A percentile compares a stretch with the other conserved stretches of the same genome.
Conservation (phyloP, 2,797 vertebrate species). For the Ataeniobius toweri region DNA sequence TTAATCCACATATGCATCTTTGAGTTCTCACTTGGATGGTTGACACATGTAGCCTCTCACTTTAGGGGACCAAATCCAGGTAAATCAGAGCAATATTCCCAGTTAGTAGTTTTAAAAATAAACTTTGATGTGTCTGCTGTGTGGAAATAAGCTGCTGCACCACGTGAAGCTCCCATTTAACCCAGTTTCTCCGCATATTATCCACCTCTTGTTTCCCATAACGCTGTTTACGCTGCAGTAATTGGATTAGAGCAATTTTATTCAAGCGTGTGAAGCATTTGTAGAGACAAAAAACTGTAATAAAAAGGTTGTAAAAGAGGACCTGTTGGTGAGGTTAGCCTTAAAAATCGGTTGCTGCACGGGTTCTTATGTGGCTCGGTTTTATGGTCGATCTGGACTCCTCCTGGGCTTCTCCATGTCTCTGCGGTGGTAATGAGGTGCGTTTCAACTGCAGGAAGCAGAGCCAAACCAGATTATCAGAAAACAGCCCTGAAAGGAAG, state of each 20-base stretch:
- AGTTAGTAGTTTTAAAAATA: neutral
- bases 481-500: too few relatives aligned
- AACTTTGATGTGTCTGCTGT: neutral
- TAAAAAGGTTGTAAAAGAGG: neutral
- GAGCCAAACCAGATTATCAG: neutral
- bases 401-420: neutral
- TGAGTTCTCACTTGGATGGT: neutral
- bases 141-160: conserved; percentile 2
- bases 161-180: conserved; percentile 6
- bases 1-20: neutral
- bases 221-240: conserved; percentile 20
- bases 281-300: neutral
- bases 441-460: neutral
- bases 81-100: conserved; percentile 1
- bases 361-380: neutral
- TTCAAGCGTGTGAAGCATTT: neutral
- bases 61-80: neutral
- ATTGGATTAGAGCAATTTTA: conserved; percentile 19
- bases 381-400: neutral
- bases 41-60: neutral
- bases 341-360: neutral
- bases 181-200: conserved; percentile 9
- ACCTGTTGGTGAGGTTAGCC: neutral
- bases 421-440: neutral
- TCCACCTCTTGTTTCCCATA: conserved; percentile 8